Evolutionary conservation across 2,888 invertebrate species (phyloP).

Genomic region (Dasypolia templi): DNA sequence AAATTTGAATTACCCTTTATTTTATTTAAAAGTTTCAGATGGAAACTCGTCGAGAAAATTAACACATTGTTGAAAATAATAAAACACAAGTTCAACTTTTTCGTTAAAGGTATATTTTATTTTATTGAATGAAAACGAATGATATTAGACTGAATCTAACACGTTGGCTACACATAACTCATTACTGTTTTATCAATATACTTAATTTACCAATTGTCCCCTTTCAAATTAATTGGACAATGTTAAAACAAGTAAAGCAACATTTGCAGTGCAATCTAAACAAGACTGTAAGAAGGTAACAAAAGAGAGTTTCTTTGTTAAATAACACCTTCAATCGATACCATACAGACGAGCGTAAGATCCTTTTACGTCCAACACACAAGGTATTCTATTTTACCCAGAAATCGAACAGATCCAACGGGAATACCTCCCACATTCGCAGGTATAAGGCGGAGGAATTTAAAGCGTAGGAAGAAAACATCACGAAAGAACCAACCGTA

Average conservation of each 20-base stretch:
- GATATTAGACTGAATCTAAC: neutral
- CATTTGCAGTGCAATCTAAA: slow-evolving; percentile 4
- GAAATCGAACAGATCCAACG: slow-evolving; percentile 43
- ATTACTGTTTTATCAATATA: neutral
- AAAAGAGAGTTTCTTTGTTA: slow-evolving; percentile 26
- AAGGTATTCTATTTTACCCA: slow-evolving; percentile 32
- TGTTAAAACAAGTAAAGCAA: neutral
- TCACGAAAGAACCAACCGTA: neutral
- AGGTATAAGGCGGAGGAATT: slow-evolving; percentile 46
- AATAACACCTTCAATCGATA: slow-evolving; percentile 37
- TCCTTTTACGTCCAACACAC: slow-evolving; percentile 43
- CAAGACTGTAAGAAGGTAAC: neutral
- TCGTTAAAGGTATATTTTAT: neutral
- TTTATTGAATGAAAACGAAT: slow-evolving; percentile 4
- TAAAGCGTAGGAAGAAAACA: slow-evolving; percentile 39
- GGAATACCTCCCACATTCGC: slow-evolving; percentile 37
- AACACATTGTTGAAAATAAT: slow-evolving; percentile 44
- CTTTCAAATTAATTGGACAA: neutral
- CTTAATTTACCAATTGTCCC: too few relatives aligned
- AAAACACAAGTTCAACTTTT: slow-evolving; percentile 13
- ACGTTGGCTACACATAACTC: neutral
- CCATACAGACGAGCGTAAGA: slow-evolving; percentile 26
- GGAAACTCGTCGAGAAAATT: slow-evolving; percentile 38
- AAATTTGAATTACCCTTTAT: slow-evolving; percentile 44
- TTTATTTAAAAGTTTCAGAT: slow-evolving; percentile 50